phyloP scores from a whole-genome alignment of 2,888 invertebrate genomes.

The Aporophyla lueneburgensis region DNA sequence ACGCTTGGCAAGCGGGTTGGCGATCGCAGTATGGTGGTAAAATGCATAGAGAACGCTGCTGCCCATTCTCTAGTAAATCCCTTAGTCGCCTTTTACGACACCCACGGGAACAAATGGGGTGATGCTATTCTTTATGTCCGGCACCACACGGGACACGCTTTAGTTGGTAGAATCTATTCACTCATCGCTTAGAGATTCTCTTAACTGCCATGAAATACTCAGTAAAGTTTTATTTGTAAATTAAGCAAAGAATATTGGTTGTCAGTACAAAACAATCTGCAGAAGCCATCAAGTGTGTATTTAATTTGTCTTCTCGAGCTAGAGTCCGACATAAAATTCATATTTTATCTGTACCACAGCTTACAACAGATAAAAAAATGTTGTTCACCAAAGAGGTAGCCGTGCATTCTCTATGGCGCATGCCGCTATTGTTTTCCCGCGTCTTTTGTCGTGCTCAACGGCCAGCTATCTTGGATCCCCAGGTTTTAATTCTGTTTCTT shows the following conservation, averaged over 20 bases:
- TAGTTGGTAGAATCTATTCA: background rate
- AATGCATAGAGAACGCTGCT: no score
- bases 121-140: no score
- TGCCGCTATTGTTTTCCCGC: conserved; percentile 79
- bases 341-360: conserved; percentile 20
- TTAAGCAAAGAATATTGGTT: background rate
- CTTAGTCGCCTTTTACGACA: no score
- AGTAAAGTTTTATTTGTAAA: no score
- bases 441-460: conserved; percentile 79
- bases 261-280: background rate
- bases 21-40: no score
- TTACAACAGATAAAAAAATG: conserved; percentile 52
- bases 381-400: conserved; percentile 65
- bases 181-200: background rate
- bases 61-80: no score
- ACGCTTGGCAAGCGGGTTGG: no score
- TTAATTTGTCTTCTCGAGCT: no score
- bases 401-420: conserved; percentile 74
- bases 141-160: no score
- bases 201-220: background rate
- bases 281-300: background rate
- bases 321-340: background rate
- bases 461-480: conserved; percentile 73
- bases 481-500: conserved; percentile 59
- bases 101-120: no score